A percentile compares a stretch with the other conserved stretches of the same genome.
Conservation (phyloP, 1,140 invertebrate genomes). For the Campodea augens region DNA sequence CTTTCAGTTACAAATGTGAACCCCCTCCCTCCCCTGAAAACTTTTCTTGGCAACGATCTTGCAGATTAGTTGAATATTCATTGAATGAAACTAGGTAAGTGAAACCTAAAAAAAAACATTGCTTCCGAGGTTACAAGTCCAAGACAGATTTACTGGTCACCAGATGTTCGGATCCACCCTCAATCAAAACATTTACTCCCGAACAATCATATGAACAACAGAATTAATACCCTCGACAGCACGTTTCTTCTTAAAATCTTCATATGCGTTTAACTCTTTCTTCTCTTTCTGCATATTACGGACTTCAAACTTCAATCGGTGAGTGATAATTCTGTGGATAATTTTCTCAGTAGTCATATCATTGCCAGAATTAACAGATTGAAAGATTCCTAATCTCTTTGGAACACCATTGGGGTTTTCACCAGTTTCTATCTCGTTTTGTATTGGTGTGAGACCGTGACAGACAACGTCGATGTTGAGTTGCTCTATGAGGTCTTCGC, state of each 20-base stretch:
- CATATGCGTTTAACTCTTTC: constrained; percentile 45
- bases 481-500: constrained; percentile 82
- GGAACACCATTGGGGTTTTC: constrained; percentile 75
- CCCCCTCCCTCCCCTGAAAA: too few relatives aligned
- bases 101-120: too few relatives aligned
- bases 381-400: constrained; percentile 54
- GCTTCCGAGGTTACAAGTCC: too few relatives aligned
- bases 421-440: constrained; percentile 48
- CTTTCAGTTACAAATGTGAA: too few relatives aligned
- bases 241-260: constrained; percentile 24
- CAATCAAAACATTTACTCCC: too few relatives aligned
- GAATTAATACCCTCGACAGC: too few relatives aligned
- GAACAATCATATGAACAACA: too few relatives aligned
- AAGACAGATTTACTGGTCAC: too few relatives aligned
- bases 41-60: too few relatives aligned
- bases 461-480: constrained; percentile 86
- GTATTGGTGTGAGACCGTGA: constrained; percentile 68
- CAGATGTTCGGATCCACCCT: too few relatives aligned
- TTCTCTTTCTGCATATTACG: constrained; percentile 76
- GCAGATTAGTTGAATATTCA: too few relatives aligned
- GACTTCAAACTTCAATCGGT: constrained; percentile 65
- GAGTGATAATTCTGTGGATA: constrained; percentile 84
- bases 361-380: constrained; percentile 58
- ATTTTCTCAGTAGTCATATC: constrained; percentile 92
- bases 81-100: too few relatives aligned